Conservation (phyloP, 2,888 invertebrate species). For the Pteria penguin region DNA sequence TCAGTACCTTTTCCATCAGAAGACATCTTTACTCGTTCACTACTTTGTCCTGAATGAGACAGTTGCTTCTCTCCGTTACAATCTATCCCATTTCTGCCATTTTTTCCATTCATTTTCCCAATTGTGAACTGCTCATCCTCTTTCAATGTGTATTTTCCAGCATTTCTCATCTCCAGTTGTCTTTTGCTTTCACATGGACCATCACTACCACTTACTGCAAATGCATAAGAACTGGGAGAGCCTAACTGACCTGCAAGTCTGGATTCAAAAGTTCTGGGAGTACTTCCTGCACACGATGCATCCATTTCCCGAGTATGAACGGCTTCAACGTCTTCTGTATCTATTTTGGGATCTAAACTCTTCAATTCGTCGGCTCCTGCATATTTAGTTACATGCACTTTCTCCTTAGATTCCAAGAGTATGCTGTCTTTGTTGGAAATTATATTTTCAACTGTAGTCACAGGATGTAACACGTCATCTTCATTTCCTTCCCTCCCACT, state of each 20-base stretch:
- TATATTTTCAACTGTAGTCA: no score
- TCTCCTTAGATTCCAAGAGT: no score
- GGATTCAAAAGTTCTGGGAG: background rate
- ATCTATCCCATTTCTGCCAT: background rate
- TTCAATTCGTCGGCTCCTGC: no score
- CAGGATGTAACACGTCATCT: no score
- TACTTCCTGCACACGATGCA: background rate
- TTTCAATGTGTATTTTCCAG: background rate
- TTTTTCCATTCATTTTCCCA: no score
- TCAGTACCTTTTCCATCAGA: no score
- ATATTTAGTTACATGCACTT: no score
- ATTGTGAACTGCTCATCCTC: background rate
- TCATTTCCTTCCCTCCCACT: constrained; percentile 33
- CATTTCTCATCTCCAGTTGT: background rate
- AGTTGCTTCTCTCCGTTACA: background rate
- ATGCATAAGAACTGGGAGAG: background rate
- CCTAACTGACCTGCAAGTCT: background rate
- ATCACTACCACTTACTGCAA: background rate
- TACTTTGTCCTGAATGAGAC: background rate
- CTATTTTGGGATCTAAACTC: no score
- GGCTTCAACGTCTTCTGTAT: no score
- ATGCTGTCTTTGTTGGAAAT: no score
- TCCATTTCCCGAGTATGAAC: no score
- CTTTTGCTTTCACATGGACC: background rate
- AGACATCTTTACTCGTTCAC: background rate